These are phyloP conservation scores for Cyprinodon tularosa DNA, from an alignment of 2,113 vertebrate genomes.

Conservation along the genomic window DNA sequence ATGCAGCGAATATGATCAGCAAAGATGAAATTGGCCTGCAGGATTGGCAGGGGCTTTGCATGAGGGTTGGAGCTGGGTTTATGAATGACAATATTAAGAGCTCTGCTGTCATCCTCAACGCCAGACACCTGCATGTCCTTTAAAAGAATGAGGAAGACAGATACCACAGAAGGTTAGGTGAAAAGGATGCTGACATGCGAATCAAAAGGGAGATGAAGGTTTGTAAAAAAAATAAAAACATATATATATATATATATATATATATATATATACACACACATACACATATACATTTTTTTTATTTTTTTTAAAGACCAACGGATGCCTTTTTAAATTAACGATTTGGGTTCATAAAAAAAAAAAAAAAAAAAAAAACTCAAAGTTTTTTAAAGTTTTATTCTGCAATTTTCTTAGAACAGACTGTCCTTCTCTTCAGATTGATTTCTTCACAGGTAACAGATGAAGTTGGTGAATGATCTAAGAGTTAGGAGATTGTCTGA, in stretches of 20 bases:
- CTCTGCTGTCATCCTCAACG: constrained; percentile 95
- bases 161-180: neutral
- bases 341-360: too few relatives aligned
- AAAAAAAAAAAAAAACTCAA: too few relatives aligned
- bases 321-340: too few relatives aligned
- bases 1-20: constrained; percentile 98
- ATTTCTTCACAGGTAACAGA: neutral
- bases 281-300: too few relatives aligned
- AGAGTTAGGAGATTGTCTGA: neutral
- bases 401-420: too few relatives aligned
- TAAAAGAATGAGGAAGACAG: neutral
- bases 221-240: too few relatives aligned
- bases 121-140: constrained; percentile 99
- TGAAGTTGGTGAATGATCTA: neutral
- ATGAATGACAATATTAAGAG: constrained; percentile 94
- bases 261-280: too few relatives aligned
- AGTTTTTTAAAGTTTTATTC: too few relatives aligned
- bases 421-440: neutral
- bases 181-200: accelerated
- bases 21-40: constrained; percentile 97
- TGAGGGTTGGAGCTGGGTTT: constrained; percentile 96
- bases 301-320: too few relatives aligned
- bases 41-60: constrained; percentile 95
- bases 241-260: too few relatives aligned
- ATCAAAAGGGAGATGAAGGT: neutral